Conservation (phyloP, 2,113 vertebrate genomes). For the Podilymbus podiceps region DNA sequence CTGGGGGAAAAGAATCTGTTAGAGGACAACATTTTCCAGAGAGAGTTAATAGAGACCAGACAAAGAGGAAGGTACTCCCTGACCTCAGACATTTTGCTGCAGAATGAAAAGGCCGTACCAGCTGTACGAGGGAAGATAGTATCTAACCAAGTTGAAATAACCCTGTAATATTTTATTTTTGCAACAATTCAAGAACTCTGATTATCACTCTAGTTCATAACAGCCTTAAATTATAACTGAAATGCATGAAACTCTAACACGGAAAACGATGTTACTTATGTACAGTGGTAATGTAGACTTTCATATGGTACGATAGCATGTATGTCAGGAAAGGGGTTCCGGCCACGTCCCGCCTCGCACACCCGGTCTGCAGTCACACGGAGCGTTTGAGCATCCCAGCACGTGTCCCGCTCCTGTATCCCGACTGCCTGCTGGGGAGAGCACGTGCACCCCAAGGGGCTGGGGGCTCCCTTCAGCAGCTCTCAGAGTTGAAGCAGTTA, state of each 20-base stretch:
- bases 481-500: not conserved
- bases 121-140: not conserved
- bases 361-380: not conserved
- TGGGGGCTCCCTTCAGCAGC: not conserved
- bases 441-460: not conserved
- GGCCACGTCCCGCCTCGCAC: not conserved
- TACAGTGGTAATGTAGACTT: not conserved
- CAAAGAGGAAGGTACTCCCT: constrained; percentile 49
- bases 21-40: constrained; percentile 34
- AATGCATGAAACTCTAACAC: not conserved
- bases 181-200: not conserved
- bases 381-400: not conserved
- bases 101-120: constrained; percentile 28
- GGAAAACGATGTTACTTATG: not conserved
- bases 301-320: not conserved
- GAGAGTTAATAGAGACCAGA: constrained; percentile 50
- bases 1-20: not conserved
- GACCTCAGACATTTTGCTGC: constrained; percentile 41
- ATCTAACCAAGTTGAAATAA: not conserved
- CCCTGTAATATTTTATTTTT: not conserved
- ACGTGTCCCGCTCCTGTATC: not conserved
- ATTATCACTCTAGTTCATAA: not conserved
- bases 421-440: fast-evolving
- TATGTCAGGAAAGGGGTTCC: not conserved
- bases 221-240: not conserved